Percentiles rank a stretch among this genome's conserved stretches.
phyloP scores from a whole-genome alignment of 2,113 vertebrate genomes.

The Progne subis region DNA sequence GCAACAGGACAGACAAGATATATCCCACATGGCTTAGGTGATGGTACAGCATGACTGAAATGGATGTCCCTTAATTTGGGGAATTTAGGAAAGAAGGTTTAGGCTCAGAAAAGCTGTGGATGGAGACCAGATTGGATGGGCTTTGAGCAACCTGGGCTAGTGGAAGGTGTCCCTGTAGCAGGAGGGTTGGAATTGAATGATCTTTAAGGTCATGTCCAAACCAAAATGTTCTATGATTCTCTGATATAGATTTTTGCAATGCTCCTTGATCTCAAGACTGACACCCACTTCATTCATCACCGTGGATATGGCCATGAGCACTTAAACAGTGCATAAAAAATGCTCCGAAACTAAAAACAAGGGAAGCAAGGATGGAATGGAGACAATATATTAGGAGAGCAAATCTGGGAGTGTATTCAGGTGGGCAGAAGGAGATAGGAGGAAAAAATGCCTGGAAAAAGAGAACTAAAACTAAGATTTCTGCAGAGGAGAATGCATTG shows the following conservation, averaged over 20 bases:
- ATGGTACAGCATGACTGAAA: neutral
- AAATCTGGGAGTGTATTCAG: neutral
- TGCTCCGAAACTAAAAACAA: neutral
- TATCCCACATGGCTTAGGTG: neutral
- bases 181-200: neutral
- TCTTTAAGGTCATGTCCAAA: neutral
- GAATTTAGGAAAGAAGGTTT: neutral
- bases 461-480: neutral
- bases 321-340: neutral
- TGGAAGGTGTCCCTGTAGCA: neutral
- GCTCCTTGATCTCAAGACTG: neutral
- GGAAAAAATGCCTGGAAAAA: neutral
- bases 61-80: neutral
- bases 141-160: neutral
- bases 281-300: neutral
- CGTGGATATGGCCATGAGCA: neutral
- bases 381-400: neutral
- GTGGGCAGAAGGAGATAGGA: neutral
- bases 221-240: neutral
- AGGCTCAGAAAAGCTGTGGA: neutral
- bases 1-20: accelerated
- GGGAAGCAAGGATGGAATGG: neutral
- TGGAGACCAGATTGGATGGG: neutral
- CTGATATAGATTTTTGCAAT: neutral
- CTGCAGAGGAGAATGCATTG: neutral